Evolutionary conservation across 2,888 invertebrate genomes (phyloP), one percentile per base, ranked within the genome.

Genomic region (Apoderus coryli): DNA sequence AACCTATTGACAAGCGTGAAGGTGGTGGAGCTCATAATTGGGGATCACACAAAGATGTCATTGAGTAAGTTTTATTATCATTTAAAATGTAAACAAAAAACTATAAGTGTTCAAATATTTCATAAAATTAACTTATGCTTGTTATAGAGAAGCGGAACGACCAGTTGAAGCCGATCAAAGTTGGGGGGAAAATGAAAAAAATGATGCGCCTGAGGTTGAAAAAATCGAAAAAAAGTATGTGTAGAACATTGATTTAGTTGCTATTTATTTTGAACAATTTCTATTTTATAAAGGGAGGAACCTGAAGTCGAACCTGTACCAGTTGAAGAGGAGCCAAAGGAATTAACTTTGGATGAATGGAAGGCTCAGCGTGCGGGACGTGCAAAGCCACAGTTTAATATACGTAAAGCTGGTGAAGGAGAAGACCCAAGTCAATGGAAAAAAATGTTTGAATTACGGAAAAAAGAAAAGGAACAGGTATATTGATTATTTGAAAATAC

Each of bases 21-120:
- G 93, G 92, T 46, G 82, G 76, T 57, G 93, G 92, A 42, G 78
- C 89, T 44, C 86, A 88, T 60, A 93, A 93, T 65, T 93, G 93
- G 92, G 92, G 92, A 47, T 84, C 82, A 42, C 72, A 84, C 48
- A 84, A 84, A 62, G 90, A 92, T 58, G 85, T 89, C 47, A 73
- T 89, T 48, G 86, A 79, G 68, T 72, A 63, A 68, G 70, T 52
- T 34, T 30, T 33, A 26, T 10, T n/a, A 12, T 23, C 22, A 28
- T 23, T 24, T 14, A 28, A n/a, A n/a, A 28, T 16, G 16, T 9
- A 6, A 5, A 10, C 7, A 14, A 23, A 6, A 19, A 19, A 9
- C 19, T 9, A 7, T 19, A 7, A 19, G 9, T 19, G 19, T 7
- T 7, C 6, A 19, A 19, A 19, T 7, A 19, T 7, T 19, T 9